Evolutionary conservation across 2,888 invertebrate species (phyloP).

Genomic region (Cheilosia grossa): DNA sequence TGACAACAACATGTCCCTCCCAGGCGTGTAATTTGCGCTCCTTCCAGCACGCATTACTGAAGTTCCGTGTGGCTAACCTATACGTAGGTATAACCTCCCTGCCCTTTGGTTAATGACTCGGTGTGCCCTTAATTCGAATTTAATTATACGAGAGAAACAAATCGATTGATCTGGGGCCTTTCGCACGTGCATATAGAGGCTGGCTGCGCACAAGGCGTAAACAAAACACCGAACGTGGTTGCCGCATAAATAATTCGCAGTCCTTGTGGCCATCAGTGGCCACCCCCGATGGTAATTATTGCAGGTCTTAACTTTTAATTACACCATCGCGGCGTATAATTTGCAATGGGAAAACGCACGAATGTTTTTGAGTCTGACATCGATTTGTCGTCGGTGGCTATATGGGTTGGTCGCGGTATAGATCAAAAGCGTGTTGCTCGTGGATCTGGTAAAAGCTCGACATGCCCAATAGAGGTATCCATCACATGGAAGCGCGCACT

Average conservation of each 20-base stretch:
- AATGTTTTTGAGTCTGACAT: constrained; percentile 22
- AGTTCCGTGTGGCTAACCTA: background rate
- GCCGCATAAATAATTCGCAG: constrained; percentile 65
- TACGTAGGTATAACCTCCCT: background rate
- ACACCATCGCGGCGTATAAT: background rate
- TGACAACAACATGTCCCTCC: constrained; percentile 18
- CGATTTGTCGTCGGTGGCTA: constrained; percentile 24
- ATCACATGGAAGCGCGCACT: constrained; percentile 44
- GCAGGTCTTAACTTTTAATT: constrained; percentile 49
- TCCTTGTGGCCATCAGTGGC: constrained; percentile 11
- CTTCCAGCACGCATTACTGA: constrained; percentile 39
- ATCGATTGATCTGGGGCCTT: constrained; percentile 57
- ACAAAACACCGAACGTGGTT: constrained; percentile 64
- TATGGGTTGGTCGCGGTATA: constrained; percentile 15
- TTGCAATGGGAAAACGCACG: constrained; percentile 31
- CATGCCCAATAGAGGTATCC: constrained; percentile 24
- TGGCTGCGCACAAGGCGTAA: constrained; percentile 57
- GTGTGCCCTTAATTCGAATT: constrained; percentile 70
- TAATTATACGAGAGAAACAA: constrained; percentile 56
- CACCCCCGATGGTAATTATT: background rate
- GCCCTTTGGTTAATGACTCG: constrained; percentile 26
- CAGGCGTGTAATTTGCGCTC: constrained; percentile 22
- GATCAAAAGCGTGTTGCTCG: constrained; percentile 34
- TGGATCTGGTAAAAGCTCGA: constrained; percentile 9
- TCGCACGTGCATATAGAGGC: constrained; percentile 29